Conservation (phyloP, 2,797 vertebrate species). For the Lepus townsendii region DNA sequence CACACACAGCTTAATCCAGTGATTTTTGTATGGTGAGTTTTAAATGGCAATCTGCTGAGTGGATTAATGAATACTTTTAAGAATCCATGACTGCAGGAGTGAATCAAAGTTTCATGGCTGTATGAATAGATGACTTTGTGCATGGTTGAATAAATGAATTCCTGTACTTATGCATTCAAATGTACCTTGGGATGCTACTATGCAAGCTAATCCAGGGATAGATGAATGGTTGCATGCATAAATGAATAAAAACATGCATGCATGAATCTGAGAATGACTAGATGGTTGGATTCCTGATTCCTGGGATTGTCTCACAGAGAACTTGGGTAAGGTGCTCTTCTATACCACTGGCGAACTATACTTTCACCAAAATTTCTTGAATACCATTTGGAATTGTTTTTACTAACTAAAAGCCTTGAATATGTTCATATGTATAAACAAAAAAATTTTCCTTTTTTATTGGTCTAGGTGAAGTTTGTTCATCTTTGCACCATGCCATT, state of each 20-base stretch:
- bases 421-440: conserved; percentile 23
- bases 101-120: conserved; percentile 71
- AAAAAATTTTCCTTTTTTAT: neutral
- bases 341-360: neutral
- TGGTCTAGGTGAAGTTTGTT: neutral
- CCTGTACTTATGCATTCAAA: conserved; percentile 69
- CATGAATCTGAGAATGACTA: conserved; percentile 68
- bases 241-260: conserved; percentile 77
- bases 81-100: conserved; percentile 67
- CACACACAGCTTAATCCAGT: conserved; percentile 40
- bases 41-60: conserved; percentile 72
- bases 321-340: neutral
- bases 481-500: neutral
- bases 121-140: conserved; percentile 72
- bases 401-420: conserved; percentile 26
- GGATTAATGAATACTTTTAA: conserved; percentile 78
- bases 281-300: conserved; percentile 57
- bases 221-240: conserved; percentile 77
- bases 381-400: neutral
- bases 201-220: conserved; percentile 75
- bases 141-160: conserved; percentile 76
- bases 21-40: conserved; percentile 61
- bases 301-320: neutral
- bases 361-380: neutral
- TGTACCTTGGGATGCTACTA: conserved; percentile 70